phyloP scores from a whole-genome alignment of 2,797 vertebrate species.

The Lutjanus campechanus region DNA sequence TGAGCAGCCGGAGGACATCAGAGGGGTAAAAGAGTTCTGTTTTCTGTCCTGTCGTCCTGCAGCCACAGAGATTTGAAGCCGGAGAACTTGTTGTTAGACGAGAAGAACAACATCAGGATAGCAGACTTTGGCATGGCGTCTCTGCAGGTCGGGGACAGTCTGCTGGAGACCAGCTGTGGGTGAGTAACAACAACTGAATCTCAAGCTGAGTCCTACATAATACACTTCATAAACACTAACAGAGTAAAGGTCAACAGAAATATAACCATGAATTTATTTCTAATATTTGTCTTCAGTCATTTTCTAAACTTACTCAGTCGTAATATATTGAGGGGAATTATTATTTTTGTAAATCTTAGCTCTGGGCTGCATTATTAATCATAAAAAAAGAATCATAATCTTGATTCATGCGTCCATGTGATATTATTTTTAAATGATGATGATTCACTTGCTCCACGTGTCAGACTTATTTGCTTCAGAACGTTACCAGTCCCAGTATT shows the following conservation, averaged over 20 bases:
- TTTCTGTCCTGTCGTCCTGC: conserved; percentile 18
- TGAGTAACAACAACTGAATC: conserved; percentile 76
- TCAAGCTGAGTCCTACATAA: too few species aligned
- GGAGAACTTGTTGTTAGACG: conserved; percentile 93
- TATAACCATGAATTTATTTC: not conserved
- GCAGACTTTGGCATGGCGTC: conserved; percentile 96
- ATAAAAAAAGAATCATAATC: too few species aligned
- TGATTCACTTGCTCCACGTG: too few species aligned
- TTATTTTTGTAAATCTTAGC: too few species aligned
- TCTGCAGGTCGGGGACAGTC: conserved; percentile 95
- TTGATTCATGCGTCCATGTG: too few species aligned
- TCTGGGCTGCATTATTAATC: too few species aligned
- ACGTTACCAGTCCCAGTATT: too few species aligned
- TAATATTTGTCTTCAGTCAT: not conserved
- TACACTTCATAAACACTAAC: not conserved
- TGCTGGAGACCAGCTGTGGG: conserved; percentile 95
- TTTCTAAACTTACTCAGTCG: not conserved
- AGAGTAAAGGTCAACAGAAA: not conserved
- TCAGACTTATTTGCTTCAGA: too few species aligned
- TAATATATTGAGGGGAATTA: too few species aligned
- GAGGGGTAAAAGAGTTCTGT: not conserved
- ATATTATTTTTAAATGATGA: too few species aligned
- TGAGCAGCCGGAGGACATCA: too few species aligned
- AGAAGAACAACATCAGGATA: conserved; percentile 95
- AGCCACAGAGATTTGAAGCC: conserved; percentile 96